Evolutionary conservation across 2,797 vertebrate species (phyloP).

Genomic region (Eleutherodactylus coqui): DNA sequence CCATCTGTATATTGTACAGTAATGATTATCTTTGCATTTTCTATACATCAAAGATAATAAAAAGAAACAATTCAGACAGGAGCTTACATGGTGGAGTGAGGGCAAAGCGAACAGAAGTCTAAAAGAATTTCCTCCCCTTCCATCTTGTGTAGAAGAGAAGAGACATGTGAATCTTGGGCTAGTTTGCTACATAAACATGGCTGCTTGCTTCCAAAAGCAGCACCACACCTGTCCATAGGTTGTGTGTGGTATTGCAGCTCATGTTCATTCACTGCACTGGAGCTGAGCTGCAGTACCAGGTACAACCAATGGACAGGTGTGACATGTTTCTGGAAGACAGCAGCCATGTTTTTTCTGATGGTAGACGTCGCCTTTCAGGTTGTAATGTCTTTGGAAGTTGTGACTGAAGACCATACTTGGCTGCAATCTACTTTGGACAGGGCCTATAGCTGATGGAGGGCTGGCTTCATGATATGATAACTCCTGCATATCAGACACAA

Average conservation of each 20-base stretch:
- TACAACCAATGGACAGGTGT: too few species aligned
- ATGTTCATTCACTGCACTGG: too few species aligned
- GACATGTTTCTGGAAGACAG: too few species aligned
- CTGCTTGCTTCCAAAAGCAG: too few species aligned
- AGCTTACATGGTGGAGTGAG: neutral
- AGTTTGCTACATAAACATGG: too few species aligned
- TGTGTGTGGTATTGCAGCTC: too few species aligned
- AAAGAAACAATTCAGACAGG: neutral
- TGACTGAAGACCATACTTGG: neutral
- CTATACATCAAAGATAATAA: neutral
- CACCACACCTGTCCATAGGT: too few species aligned
- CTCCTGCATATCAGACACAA: too few species aligned
- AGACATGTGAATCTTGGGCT: neutral
- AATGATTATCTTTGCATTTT: neutral
- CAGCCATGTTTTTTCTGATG: too few species aligned
- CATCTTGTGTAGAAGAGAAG: neutral
- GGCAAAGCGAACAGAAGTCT: neutral
- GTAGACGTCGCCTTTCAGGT: too few species aligned
- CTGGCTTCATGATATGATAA: neutral
- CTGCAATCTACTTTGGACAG: neutral
- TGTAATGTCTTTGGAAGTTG: neutral
- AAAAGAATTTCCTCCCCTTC: neutral
- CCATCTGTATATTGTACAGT: neutral
- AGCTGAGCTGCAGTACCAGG: too few species aligned
- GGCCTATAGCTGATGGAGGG: neutral